phyloP scores from a whole-genome alignment of 2,797 vertebrate genomes.

The Peromyscus attwateri region DNA sequence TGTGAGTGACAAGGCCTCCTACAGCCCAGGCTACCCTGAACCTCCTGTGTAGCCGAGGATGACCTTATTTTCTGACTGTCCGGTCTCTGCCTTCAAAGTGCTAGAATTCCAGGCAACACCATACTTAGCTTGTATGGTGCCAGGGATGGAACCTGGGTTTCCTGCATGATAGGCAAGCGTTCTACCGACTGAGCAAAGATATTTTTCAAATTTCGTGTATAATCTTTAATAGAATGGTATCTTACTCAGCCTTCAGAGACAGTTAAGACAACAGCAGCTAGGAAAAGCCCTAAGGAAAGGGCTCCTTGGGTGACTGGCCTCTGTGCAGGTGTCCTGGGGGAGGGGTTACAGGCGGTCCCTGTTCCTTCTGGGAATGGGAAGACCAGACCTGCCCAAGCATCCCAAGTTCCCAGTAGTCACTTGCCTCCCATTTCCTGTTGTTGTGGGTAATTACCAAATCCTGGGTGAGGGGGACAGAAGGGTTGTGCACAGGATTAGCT shows the following conservation, averaged over 20 bases:
- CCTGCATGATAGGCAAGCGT: background rate
- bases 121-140: background rate
- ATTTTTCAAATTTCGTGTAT: background rate
- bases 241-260: conserved; percentile 15
- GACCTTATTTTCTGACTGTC: background rate
- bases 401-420: background rate
- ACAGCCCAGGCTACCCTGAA: background rate
- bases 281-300: background rate
- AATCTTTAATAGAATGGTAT: conserved; percentile 5
- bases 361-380: background rate
- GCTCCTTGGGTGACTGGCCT: background rate
- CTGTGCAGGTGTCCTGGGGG: background rate
- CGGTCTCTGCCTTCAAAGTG: background rate
- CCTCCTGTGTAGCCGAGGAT: background rate
- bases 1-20: background rate
- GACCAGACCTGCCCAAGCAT: background rate
- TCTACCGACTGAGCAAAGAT: background rate
- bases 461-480: background rate
- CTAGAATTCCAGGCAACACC: background rate
- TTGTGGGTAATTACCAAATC: background rate
- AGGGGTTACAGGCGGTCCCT: background rate
- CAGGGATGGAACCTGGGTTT: background rate
- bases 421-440: background rate
- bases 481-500: background rate
- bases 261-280: background rate